Evolutionary conservation across 2,113 vertebrate species (phyloP).

Genomic region (Aspidoscelis tigris): DNA sequence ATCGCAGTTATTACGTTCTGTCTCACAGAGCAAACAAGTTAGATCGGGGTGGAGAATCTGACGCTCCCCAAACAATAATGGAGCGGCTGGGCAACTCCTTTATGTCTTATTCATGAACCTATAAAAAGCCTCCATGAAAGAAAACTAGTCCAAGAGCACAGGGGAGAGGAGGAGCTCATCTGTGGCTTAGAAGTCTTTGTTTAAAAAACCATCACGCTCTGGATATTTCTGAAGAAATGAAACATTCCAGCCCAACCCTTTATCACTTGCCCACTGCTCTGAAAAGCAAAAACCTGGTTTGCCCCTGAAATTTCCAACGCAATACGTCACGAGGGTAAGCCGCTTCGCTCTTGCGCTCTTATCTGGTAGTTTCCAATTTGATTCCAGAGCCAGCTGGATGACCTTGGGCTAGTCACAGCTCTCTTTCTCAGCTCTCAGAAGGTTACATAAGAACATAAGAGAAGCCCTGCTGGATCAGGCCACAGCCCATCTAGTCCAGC

Average conservation of each 20-base stretch:
- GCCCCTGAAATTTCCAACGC: not conserved
- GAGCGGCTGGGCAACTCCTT: not conserved
- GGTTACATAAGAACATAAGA: too few species aligned
- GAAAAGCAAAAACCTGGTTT: not conserved
- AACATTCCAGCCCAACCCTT: not conserved
- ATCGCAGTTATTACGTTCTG: not conserved
- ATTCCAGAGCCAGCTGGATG: too few species aligned
- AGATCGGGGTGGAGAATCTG: not conserved
- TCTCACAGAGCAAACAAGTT: not conserved
- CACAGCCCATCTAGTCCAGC: too few species aligned
- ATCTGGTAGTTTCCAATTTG: too few species aligned
- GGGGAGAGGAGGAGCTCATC: not conserved
- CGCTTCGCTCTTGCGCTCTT: too few species aligned
- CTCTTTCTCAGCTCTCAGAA: too few species aligned
- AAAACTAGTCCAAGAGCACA: not conserved
- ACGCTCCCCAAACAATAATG: not conserved
- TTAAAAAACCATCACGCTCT: not conserved
- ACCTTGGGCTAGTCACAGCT: too few species aligned
- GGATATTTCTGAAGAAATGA: too few species aligned
- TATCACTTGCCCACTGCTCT: not conserved
- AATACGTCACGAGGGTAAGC: not conserved
- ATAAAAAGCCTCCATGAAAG: not conserved
- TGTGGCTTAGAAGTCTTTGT: not conserved
- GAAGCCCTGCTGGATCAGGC: too few species aligned
- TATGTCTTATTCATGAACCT: not conserved